Base-by-base conservation (phyloP, 1,140 invertebrate species). In the Penaeus indicus region DNA sequence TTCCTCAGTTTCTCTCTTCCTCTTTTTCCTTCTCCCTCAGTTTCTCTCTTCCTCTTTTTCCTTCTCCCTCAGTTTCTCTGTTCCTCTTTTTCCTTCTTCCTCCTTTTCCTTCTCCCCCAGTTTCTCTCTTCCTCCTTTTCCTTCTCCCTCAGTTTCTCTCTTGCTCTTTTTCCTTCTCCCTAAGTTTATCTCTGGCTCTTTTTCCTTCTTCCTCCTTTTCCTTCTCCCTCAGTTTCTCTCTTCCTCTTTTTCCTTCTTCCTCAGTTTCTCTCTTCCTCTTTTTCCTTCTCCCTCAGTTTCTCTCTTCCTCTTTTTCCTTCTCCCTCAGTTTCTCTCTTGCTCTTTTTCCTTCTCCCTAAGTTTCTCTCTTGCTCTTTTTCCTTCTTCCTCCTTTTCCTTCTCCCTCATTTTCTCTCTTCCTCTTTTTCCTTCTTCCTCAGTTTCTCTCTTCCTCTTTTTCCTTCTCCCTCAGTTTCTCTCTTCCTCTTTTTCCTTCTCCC, bases 271-370 rank as follows among this genome's bases (percentile, higher is more conserved):
- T 32, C 5, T 38, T 5, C 1, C 21, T 11, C 22, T 8, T 77
- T n/a, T 32, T 27, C 47, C 13, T 77, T 77, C n/a, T n/a, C 75
- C 54, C 75, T 78, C 75, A 47, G 38, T n/a, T n/a, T 75, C 72
- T 38, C 18, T 16, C n/a, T 5, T n/a, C n/a, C 13, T 19, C 21
- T 4, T 0, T 2, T 77, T 1, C 27, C 8, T 77, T 77, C 25
- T n/a, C n/a, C n/a, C n/a, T n/a, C n/a, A n/a, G n/a, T n/a, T 32
- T 32, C 32, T 32, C 32, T 2, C 32, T 32, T 32, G 1, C 32
- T 32, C 32, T 32, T 32, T 32, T 32, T 32, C 32, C 16, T 64
- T n/a, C n/a, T n/a, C n/a, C 63, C n/a, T n/a, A 18, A 22, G 32
- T 77, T 27, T 5, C 22, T 11, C 27, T 32, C 5, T 38, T 5